Conservation (phyloP, 2,797 vertebrate species). For the Limosa lapponica region DNA sequence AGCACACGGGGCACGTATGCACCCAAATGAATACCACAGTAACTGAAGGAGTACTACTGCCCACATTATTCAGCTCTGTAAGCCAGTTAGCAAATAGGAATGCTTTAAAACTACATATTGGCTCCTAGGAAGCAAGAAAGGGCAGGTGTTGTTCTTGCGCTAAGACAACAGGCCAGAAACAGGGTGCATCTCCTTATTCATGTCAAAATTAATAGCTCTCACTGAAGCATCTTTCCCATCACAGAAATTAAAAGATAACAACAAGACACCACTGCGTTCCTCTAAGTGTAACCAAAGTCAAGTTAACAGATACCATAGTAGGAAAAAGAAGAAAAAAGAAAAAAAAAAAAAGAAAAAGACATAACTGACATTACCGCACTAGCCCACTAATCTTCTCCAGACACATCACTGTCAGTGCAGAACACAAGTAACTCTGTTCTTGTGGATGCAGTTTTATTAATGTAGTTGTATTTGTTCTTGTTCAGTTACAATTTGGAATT, state of each 20-base stretch:
- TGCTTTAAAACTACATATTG: not conserved
- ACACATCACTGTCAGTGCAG: not conserved
- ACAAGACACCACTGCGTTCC: not conserved
- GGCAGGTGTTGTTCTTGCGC: not conserved
- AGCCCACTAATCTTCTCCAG: not conserved
- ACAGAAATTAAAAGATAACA: not conserved
- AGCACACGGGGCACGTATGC: rapidly evolving
- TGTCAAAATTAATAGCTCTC: not conserved
- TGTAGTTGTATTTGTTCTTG: not conserved
- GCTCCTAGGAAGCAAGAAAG: not conserved
- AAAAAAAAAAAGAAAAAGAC: not conserved
- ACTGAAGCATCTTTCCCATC: not conserved
- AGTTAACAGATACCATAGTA: not conserved
- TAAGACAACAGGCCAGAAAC: not conserved
- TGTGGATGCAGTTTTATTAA: too few relatives aligned
- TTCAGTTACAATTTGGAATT: not conserved
- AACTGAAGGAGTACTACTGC: not conserved
- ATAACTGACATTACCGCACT: not conserved
- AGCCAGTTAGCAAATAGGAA: not conserved
- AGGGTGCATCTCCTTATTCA: not conserved
- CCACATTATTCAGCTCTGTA: not conserved
- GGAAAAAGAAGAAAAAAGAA: not conserved
- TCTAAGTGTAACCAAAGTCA: not conserved
- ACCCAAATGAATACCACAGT: not conserved
- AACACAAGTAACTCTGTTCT: not conserved